Evolutionary conservation across 2,797 vertebrate species (phyloP), one percentile per base, ranked within the genome.

Genomic region (Hybognathus amarus): DNA sequence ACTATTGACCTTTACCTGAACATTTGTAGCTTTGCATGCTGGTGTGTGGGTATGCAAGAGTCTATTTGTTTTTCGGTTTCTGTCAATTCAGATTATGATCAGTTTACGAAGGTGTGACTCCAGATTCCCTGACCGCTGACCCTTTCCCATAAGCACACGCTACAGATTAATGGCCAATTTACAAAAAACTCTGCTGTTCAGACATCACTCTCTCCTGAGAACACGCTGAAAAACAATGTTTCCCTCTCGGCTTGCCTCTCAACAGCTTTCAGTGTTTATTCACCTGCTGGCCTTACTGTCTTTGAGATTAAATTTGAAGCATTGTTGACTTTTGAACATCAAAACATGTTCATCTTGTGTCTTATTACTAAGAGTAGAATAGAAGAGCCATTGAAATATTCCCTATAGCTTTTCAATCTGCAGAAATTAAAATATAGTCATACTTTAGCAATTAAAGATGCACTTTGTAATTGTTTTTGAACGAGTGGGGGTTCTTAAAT

Each of bases 41-140:
- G n/a, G 40, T 56, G 47, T 68, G 59, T 33, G 47, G 64, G 54
- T 81, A 75, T 47, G 50, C 47, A 27, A 33, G 71, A 79, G 80
- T 83, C 30, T 69, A 70, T 82, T 54, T 79, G 80, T 83, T 74
- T n/a, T 87, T 79, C 42, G 56, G 56, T 66, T 56, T 33, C 66
- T 85, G 80, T 85, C 77, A 76, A 9, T 80, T 87, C 47, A 73
- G 47, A 85, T 86, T 80, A 33, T 33, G 76, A 80, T 83, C 80
- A 63, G 52, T 47, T 59, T 75, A 13, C 10, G 52, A 33, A 86
- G 52, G 81, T 83, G 69, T 54, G 76, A 83, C 50, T 63, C 42
- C 56, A 33, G 36, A 36, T 59, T 79, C 50, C 71, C 74, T 30
- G 80, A 82, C 84, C 20, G 6, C 70, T 24, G 61, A 20, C 38